Evolutionary conservation across 2,888 invertebrate genomes (phyloP).

Genomic region (Nemoura dubitans): DNA sequence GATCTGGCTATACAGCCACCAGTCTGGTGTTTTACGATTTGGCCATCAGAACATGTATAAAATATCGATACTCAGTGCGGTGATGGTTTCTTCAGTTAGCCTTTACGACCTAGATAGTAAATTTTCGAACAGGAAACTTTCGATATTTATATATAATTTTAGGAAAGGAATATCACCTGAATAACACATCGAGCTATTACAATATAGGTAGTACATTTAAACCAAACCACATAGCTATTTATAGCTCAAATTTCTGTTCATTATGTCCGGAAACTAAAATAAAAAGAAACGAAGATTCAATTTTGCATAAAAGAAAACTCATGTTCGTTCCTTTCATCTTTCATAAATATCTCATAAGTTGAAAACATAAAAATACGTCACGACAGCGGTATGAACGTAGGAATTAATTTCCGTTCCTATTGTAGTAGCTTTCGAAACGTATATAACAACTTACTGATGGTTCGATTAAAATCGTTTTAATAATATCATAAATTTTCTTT

Average conservation of each 20-base stretch:
- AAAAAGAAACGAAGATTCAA: not conserved
- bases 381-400: not conserved
- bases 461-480: slow-evolving; percentile 17
- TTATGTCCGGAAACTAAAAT: not conserved
- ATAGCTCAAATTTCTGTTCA: not conserved
- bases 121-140: not conserved
- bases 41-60: not conserved
- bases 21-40: not conserved
- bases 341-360: not conserved
- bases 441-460: not conserved
- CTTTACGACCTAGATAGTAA: not conserved
- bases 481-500: slow-evolving; percentile 28
- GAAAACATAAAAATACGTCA: slow-evolving; percentile 14
- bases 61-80: not conserved
- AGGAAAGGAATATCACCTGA: not conserved
- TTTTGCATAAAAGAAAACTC: not conserved
- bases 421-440: not conserved
- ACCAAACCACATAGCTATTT: not conserved
- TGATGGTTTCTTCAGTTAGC: not conserved
- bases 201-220: not conserved
- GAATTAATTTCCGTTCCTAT: slow-evolving; percentile 24
- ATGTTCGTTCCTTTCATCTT: not conserved
- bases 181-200: not conserved
- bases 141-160: not conserved
- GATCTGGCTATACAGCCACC: not conserved